Base-by-base conservation (phyloP, 2,797 vertebrate species). In the Thalassophryne amazonica region DNA sequence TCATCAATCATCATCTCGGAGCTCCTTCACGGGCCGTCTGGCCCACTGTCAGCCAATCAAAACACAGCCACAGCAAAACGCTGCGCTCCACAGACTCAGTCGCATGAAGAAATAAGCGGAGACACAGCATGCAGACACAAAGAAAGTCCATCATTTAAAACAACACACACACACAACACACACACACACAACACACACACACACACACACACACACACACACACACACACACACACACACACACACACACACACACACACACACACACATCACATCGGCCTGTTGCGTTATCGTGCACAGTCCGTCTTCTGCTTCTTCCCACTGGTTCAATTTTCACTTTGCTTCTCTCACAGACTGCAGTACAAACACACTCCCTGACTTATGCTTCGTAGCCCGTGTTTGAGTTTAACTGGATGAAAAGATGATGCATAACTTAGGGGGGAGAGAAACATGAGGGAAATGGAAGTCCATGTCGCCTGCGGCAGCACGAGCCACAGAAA, bases 351-450 rank as follows among this genome's bases (percentile, higher is more conserved):
- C 35, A 63, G 59, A 4, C 5, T 40, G 38, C 50, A 36, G 53
- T 10, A 38, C 48, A 29, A 33, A 67, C 57, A 69, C 64, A 35
- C 66, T 75, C 65, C 25, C 54, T 34, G 64, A 43, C 69, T 69
- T 76, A 57, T 59, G 23, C 50, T 68, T 34, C 33, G 47, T 24
- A 53, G 66, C 37, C 53, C 17, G 59, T 48, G 60, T 83, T 80
- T 78, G 60, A 72, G 80, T 78, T 85, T 88, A 89, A 88, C 83
- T 86, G 85, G 80, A 88, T 85, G 74, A 85, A 88, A 82, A 80
- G 72, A 81, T 76, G 66, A 85, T 79, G 73, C 75, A 84, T 80
- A 84, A 81, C 38, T 73, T 63, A 11, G 46, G 20, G 50, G 62
- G 45, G 55, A 60, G 52, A 64, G 73, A 76, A 84, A 86, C 69